Conservation (phyloP, 1,140 invertebrate genomes). For the Mesaphorura yosii region DNA sequence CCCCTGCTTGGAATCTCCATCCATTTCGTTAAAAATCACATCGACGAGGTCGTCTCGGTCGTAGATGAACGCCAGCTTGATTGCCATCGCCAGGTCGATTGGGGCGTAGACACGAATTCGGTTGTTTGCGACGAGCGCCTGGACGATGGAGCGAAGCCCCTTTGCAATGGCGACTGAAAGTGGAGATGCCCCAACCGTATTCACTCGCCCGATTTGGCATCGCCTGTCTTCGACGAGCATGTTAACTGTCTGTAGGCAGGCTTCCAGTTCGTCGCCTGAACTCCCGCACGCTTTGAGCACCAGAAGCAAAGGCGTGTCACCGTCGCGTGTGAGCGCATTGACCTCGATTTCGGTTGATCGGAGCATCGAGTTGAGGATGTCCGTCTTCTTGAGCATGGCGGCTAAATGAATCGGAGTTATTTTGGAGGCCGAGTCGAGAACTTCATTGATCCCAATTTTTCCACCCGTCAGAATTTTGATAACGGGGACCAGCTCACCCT, state of each 20-base stretch:
- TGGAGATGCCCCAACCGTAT: not conserved
- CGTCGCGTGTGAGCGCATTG: not conserved
- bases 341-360: not conserved
- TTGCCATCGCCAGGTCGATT: not conserved
- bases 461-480: too few species aligned
- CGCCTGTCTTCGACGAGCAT: not conserved
- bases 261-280: not conserved
- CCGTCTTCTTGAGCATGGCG: not conserved
- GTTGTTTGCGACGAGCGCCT: not conserved
- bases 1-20: not conserved
- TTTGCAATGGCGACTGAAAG: not conserved
- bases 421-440: not conserved
- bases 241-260: not conserved
- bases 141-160: not conserved
- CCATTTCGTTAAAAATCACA: not conserved
- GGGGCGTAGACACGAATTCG: not conserved
- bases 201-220: not conserved
- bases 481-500: too few species aligned
- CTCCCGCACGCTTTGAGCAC: too few species aligned
- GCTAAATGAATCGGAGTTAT: not conserved
- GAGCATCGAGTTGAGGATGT: not conserved
- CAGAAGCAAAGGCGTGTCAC: not conserved
- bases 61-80: not conserved
- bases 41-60: not conserved
- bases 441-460: not conserved